Base-by-base conservation (phyloP, 2,888 invertebrate species). In the Plagodis dolabraria region DNA sequence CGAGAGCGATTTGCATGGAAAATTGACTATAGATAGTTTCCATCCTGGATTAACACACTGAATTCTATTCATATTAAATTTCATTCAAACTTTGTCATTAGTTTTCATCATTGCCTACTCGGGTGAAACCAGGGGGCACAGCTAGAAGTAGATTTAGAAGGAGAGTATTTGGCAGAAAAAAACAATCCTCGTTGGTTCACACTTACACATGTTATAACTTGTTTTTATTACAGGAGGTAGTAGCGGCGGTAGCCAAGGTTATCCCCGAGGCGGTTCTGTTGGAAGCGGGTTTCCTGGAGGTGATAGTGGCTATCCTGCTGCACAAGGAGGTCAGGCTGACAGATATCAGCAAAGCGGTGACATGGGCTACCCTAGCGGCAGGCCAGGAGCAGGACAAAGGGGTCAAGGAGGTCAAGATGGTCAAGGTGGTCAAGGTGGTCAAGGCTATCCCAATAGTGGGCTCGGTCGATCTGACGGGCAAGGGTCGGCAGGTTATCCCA, bases 241-340 rank as follows among this genome's bases (percentile, higher is more conserved):
- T 12, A 77, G 75, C 45, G 71, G 71, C 7, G 74, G 79, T 9
- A 75, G 71, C 35, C 82, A 82, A 70, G 85, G 83, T 10, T 86
- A 85, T 47, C 62, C 76, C 40, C 74, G 71, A 62, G 71, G 74
- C 1, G 70, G 74, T 34, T 68, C 72, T 7, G 75, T 68, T 33
- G 72, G 71, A 36, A 71, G 63, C 47, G 69, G 75, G 33, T 79
- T 77, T 56, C 62, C 74, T 42, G 75, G 76, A 22, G 71, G 76
- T 33, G 56, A 47, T 33, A 60, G 71, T 7, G 75, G 72, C 22
- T 78, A 76, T 51, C 70, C 76, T 34, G 76, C 64, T 40, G 70
- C 69, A 22, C 71, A 71, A 47, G 71, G 69, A 12, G 69, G 10
- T 1, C 40, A 40, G 10, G 5, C 10, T 1, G 40, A 40, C 10